Evolutionary conservation across 2,888 invertebrate genomes (phyloP), one percentile per base, ranked within the genome.

Genomic region (Cyclophora punctaria): DNA sequence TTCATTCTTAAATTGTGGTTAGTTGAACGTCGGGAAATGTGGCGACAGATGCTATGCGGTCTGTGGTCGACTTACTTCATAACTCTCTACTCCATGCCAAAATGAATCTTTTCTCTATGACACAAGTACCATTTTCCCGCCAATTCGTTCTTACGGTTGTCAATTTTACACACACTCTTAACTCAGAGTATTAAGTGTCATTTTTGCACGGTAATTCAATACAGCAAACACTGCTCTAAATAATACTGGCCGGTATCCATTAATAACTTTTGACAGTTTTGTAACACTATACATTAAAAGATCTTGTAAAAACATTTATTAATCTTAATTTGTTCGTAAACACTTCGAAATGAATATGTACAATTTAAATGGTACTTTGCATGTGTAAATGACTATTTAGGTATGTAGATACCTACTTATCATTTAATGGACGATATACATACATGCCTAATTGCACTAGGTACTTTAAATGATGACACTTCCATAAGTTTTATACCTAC

Each of bases 11-110:
- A 71, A 71, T 67, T 76, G 77, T 67, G 77, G 78, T 76, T 72
- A 67, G 66, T 69, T 67, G 64, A 63, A 69, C 66, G 73, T 62
- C 69, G 75, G 73, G 59, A 68, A 60, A 66, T 58, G 68, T 65
- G 67, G 67, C 75, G 76, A 75, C 80, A 80, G 77, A 76, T 79
- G 80, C 70, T 66, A 57, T 70, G 73, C 64, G 75, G 75, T 66
- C 66, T 76, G 78, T 65, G 76, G 78, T 73, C 55, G 60, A 61
- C 46, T 54, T 53, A 55, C 53, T 53, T 46, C 55, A 59, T 59
- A 55, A 58, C 49, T 53, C 46, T 49, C 47, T 47, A 41, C 44
- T 49, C 41, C 45, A 49, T 50, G 48, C 47, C 49, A 56, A 62
- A 55, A 60, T 51, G 42, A 54, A 48, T 59, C 60, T 51, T 66